These are phyloP conservation scores for Cyclura pinguis DNA, from an alignment of 2,797 vertebrate species.

Conservation along the genomic window DNA sequence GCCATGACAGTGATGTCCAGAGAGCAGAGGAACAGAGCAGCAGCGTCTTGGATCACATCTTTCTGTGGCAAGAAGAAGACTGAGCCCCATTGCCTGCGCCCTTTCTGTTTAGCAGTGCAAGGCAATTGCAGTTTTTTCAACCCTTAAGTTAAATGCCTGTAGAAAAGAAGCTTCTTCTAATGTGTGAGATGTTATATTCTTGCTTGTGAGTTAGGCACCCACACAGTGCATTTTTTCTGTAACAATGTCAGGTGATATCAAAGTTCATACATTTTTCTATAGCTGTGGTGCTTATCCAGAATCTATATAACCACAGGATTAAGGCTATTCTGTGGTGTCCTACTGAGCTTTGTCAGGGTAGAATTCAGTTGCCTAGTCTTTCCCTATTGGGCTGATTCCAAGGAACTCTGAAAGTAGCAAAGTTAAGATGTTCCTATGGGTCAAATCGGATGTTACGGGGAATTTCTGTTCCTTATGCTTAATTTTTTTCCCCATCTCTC, in stretches of 20 bases:
- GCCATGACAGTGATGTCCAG: constrained; percentile 32
- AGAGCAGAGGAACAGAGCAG: constrained; percentile 47
- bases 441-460: too few species aligned
- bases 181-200: too few species aligned
- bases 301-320: neutral
- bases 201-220: too few species aligned
- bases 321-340: neutral
- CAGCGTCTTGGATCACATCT: constrained; percentile 34
- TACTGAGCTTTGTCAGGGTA: neutral
- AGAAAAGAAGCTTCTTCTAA: neutral
- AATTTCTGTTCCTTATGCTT: too few species aligned
- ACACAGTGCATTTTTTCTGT: neutral
- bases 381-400: too few species aligned
- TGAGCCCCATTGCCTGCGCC: neutral
- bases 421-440: too few species aligned
- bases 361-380: too few species aligned
- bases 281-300: neutral
- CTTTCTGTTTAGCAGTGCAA: neutral
- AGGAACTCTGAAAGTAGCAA: too few species aligned
- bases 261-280: neutral
- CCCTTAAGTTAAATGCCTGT: neutral
- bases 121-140: too few species aligned
- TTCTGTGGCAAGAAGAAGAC: neutral
- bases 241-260: neutral
- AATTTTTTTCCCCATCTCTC: too few species aligned